Evolutionary conservation across 2,888 invertebrate genomes (phyloP), one percentile per base, ranked within the genome.

Genomic region (Cosmorhoe ocellata): DNA sequence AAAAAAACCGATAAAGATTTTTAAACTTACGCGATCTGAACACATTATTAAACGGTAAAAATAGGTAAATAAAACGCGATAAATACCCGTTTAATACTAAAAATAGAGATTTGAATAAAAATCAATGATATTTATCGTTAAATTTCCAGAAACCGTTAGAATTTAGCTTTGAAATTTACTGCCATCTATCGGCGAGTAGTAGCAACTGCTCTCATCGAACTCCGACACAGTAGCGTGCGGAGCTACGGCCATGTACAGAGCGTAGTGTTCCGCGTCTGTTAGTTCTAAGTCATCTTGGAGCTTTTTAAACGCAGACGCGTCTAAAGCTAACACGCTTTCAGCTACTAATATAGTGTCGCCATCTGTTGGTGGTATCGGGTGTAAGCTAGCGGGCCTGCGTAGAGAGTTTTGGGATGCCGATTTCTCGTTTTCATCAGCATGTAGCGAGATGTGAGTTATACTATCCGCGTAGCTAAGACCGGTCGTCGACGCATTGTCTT

Each of bases 241-340:
- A 8, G 97, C 96, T 74, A 96, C 93, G 44, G 95, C 94, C 67
- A 96, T 97, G 66, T 97, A 97, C 51, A 97, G 79, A 26, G 97
- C 97, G 77, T 96, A 97, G 73, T 97, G 95, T 69, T 97, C 97
- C 0, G 96, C 97, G 63, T 97, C 96, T 0, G 96, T 96, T 24
- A 97, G 81, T 63, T 96, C 96, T 33, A 94, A 77, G 49, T 93
- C 92, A 30, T 90, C 90, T 39, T 83, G 90, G 0, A 91, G 69
- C 65, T 81, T 81, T 26, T 73, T 74, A 53, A 90, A 85, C 1
- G 83, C 74, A 1, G 68, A 62, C 1, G 90, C 89, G 66, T 90
- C 90, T 8, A 91, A 58, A 0, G 90, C 90, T 11, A 91, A 60
- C 0, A 91, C 90, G 59, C 90, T 90, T 52, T 91, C 90, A 1